These are phyloP conservation scores for Acomys russatus DNA, from an alignment of 2,797 vertebrate species.

Conservation along the genomic window DNA sequence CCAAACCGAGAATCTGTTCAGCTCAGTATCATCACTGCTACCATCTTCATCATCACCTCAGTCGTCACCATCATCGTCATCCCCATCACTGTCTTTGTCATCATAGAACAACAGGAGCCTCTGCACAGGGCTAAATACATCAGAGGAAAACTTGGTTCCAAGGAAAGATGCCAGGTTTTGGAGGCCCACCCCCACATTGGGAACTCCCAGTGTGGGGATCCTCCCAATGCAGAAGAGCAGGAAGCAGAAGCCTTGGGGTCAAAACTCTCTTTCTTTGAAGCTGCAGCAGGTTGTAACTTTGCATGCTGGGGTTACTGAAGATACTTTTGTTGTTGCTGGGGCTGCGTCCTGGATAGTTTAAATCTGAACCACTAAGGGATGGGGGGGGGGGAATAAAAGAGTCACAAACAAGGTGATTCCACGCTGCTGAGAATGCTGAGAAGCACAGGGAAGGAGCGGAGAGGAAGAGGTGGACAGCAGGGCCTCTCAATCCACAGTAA, in stretches of 20 bases:
- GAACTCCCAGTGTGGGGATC: not conserved
- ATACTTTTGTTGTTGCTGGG: not conserved
- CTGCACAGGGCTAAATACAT: not conserved
- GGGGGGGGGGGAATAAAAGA: not conserved
- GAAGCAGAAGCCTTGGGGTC: not conserved
- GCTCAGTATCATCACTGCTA: not conserved
- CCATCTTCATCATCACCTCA: not conserved
- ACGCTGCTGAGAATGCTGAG: not conserved
- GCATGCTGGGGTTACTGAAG: slow-evolving; percentile 19
- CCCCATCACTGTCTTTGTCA: fast-evolving
- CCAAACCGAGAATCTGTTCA: not conserved
- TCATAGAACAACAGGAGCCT: not conserved
- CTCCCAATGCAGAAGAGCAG: not conserved
- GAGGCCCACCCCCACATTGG: not conserved
- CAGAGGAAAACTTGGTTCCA: not conserved
- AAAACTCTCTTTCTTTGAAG: slow-evolving; percentile 30
- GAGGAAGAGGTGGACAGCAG: not conserved
- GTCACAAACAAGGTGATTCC: not conserved
- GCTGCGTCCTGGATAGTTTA: not conserved
- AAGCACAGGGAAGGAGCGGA: not conserved
- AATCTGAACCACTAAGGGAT: not conserved
- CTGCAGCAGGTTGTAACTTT: not conserved
- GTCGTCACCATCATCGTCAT: fast-evolving
- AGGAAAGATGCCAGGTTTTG: not conserved
- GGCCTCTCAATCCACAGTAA: not conserved